Evolutionary conservation across 2,113 vertebrate genomes (phyloP).

Genomic region (Limnothrissa miodon): DNA sequence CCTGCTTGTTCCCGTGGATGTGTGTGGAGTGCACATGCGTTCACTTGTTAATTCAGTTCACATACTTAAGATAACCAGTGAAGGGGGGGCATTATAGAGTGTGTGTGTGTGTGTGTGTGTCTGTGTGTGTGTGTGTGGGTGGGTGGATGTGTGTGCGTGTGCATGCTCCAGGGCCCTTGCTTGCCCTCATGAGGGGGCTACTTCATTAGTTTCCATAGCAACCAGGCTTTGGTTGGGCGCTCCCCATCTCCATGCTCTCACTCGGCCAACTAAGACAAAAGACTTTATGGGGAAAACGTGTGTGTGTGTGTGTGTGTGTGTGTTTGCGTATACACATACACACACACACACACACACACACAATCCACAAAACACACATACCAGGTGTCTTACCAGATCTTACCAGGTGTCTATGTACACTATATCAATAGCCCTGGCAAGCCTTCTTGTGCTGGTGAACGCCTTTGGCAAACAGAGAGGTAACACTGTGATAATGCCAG

Average conservation of each 20-base stretch:
- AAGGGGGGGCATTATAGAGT: background rate
- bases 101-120: background rate
- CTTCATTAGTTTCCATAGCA: slow-evolving; percentile 32
- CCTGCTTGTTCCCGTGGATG: background rate
- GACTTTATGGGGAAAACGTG: slow-evolving; percentile 22
- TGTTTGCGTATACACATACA: background rate
- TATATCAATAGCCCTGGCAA: too few species aligned
- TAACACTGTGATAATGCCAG: too few species aligned
- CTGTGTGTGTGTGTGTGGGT: background rate
- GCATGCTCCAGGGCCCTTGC: background rate
- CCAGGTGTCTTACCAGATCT: background rate
- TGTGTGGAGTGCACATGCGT: background rate
- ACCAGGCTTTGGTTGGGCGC: slow-evolving; percentile 23
- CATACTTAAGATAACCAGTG: background rate
- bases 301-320: too few species aligned
- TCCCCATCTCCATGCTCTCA: background rate
- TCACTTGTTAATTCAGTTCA: background rate
- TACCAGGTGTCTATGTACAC: too few species aligned
- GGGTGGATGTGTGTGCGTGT: background rate
- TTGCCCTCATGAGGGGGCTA: slow-evolving; percentile 10
- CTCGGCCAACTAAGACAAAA: slow-evolving; percentile 24
- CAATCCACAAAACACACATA: background rate
- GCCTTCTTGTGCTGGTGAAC: too few species aligned
- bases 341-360: background rate
- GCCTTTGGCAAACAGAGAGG: too few species aligned